Base-by-base conservation (phyloP, 2,797 vertebrate genomes). In the Gymnocypris eckloni region DNA sequence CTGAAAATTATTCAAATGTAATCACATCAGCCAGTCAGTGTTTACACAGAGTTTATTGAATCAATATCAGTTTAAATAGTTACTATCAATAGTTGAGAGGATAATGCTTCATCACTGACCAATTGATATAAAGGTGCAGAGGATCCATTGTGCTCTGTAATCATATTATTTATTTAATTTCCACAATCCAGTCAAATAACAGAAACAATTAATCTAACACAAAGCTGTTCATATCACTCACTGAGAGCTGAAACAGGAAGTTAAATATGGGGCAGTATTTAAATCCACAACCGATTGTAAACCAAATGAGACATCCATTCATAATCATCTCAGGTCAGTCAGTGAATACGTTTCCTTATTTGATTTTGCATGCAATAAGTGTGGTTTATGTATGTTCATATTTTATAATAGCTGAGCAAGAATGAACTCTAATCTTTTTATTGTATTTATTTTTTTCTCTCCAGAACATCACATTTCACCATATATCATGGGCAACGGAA, bases 401-500 rank as follows among this genome's bases (percentile, higher is more conserved):
- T 79, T 79, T 43, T 61, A 25, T 25, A n/a, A 41, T 28, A 43
- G 6, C 1, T 20, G 13, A 16, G n/a, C 13, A 28, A 48, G 43
- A 73, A 72, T 41, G 1, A 41, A 43, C 69, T 43, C 20, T 50
- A 50, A 10, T 50, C 6, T 0, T 52, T 76, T 56, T 56, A 56
- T 12, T 22, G 20, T 28, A n/a, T 33, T 50, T n/a, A 8, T n/a
- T n/a, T n/a, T 54, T 6, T 6, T 18, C 2, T 1, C 16, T 52
- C 8, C 56, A 64, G 54, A 61, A 13, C 22, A 28, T 79, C 22
- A 25, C 52, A 39, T 77, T 10, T 67, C 59, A 20, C 41, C 20
- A 28, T 52, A 66, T 33, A 67, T 50, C 61, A 81, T 81, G 79
- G 79, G 79, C 20, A 81, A 54, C 39, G 79, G 64, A 22, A 48